Conservation (phyloP, 2,797 vertebrate genomes). For the Squalus acanthias region DNA sequence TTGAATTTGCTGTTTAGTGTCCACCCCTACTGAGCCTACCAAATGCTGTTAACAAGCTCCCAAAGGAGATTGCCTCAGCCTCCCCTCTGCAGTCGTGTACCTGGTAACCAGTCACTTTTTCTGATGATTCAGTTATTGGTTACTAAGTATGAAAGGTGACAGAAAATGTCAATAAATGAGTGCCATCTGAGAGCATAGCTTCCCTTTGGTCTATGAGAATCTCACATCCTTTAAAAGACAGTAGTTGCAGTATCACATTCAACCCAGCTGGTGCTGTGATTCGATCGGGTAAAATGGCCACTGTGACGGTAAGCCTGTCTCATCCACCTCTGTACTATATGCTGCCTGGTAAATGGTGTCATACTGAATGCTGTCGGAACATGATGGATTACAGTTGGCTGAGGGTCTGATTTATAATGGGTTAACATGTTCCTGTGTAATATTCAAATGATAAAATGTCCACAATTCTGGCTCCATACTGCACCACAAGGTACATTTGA, state of each 20-base stretch:
- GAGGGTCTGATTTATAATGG: background rate
- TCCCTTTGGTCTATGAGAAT: background rate
- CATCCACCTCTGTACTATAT: background rate
- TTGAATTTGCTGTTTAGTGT: background rate
- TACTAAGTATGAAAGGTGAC: background rate
- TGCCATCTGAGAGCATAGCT: background rate
- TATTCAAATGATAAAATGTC: background rate
- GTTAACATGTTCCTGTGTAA: background rate
- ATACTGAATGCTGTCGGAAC: background rate
- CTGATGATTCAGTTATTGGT: background rate
- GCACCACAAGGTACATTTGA: background rate
- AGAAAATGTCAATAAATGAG: background rate
- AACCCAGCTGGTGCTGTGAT: background rate
- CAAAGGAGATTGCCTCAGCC: background rate
- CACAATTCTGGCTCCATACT: background rate
- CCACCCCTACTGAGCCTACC: background rate
- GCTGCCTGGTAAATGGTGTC: background rate
- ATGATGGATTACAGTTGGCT: background rate
- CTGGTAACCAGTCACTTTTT: background rate
- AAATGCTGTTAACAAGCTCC: background rate
- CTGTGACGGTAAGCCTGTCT: background rate
- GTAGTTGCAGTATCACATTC: background rate
- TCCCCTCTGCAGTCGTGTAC: background rate
- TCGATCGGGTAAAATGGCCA: background rate
- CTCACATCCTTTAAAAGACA: background rate